Conservation (phyloP, 2,888 invertebrate genomes). For the Idaea dimidiata region DNA sequence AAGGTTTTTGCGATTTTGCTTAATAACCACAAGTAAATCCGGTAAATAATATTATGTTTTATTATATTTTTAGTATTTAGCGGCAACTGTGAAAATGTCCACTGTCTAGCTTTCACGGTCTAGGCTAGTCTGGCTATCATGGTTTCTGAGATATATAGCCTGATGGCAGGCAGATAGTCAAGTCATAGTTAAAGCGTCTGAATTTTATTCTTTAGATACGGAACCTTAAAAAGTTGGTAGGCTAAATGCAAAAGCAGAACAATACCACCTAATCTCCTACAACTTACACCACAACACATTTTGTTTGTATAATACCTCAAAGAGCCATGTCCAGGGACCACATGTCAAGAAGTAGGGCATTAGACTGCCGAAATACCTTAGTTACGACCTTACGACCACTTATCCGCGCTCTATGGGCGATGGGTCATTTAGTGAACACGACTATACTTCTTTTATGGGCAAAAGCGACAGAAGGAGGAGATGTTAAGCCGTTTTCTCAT, state of each 20-base stretch:
- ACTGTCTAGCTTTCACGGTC: too few relatives aligned
- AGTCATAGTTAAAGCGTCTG: too few relatives aligned
- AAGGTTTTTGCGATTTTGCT: too few relatives aligned
- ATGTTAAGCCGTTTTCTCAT: neutral
- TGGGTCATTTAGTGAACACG: neutral
- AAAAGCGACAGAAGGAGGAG: neutral
- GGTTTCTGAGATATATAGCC: too few relatives aligned
- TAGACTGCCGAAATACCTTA: constrained; percentile 53
- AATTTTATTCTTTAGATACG: too few relatives aligned
- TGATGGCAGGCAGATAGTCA: too few relatives aligned
- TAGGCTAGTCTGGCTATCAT: too few relatives aligned
- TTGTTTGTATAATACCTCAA: constrained; percentile 46
- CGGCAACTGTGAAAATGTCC: too few relatives aligned
- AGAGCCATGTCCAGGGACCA: constrained; percentile 53
- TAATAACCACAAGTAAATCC: too few relatives aligned
- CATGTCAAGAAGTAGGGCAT: constrained; percentile 57
- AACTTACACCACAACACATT: constrained; percentile 31
- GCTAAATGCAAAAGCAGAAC: neutral
- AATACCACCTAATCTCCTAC: constrained; percentile 14
- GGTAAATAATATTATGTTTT: too few relatives aligned
- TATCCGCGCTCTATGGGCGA: constrained; percentile 26
- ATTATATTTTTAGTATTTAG: too few relatives aligned
- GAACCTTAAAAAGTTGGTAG: too few relatives aligned
- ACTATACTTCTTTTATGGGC: neutral
- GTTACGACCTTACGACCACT: constrained; percentile 57